Conservation (phyloP, 2,113 vertebrate genomes). For the Myotis yumanensis region DNA sequence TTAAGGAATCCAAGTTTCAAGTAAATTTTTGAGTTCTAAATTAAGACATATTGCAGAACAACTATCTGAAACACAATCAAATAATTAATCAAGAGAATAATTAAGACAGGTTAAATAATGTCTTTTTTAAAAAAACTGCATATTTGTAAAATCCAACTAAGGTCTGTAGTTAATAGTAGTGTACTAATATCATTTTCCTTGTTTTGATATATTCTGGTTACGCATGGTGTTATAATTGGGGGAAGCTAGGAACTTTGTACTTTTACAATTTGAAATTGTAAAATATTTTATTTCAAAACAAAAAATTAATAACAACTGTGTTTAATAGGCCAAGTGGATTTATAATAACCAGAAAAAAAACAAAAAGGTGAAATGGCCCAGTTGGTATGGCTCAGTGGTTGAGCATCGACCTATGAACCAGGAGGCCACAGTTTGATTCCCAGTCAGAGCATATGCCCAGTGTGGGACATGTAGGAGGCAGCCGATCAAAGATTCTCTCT, state of each 20-base stretch:
- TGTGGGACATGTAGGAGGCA: too few species aligned
- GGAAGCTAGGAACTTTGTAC: neutral
- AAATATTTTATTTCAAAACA: slow-evolving; percentile 52
- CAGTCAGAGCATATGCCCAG: neutral
- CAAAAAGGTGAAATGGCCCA: neutral
- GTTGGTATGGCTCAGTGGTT: neutral
- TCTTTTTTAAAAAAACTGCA: neutral
- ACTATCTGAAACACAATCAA: slow-evolving; percentile 16
- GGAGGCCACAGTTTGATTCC: neutral
- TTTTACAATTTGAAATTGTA: slow-evolving; percentile 34
- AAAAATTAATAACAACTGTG: neutral
- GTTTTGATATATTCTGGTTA: slow-evolving; percentile 39
- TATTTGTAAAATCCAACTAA: neutral
- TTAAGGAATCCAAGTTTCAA: neutral
- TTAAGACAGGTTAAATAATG: neutral
- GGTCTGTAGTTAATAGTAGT: neutral
- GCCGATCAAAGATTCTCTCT: too few species aligned
- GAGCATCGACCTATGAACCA: too few species aligned
- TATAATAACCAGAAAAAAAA: neutral
- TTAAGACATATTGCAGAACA: neutral
- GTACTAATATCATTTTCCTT: neutral
- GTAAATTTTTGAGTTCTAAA: neutral
- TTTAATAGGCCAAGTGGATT: neutral
- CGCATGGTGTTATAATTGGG: neutral
- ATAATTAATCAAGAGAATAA: neutral